These are phyloP conservation scores for Beroe forskalii DNA, from an alignment of 37 sponge, comb jelly and placozoan genomes.

Conservation along the genomic window DNA sequence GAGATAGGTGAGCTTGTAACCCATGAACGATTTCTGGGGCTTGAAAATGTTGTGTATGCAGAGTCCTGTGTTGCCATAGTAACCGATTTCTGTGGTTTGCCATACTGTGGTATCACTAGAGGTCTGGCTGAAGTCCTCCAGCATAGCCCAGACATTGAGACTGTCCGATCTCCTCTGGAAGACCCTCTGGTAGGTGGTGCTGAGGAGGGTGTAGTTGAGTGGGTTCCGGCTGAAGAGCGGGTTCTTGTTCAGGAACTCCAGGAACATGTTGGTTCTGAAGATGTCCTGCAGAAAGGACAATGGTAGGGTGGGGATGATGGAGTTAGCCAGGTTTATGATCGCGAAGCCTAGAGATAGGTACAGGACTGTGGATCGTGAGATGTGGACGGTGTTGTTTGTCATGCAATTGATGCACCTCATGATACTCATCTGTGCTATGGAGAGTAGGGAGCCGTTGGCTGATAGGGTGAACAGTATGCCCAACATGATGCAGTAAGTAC, in stretches of 20 bases:
- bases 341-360: background rate
- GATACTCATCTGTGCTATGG: background rate
- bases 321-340: background rate
- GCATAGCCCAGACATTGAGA: background rate
- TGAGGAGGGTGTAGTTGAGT: background rate
- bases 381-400: background rate
- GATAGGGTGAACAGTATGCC: background rate
- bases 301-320: background rate
- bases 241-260: background rate
- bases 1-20: background rate
- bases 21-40: background rate
- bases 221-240: background rate
- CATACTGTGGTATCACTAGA: background rate
- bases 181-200: background rate
- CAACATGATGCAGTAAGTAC: background rate
- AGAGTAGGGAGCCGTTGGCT: background rate
- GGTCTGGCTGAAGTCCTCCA: background rate
- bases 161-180: background rate
- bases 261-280: background rate
- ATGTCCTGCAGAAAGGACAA: background rate
- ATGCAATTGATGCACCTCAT: background rate
- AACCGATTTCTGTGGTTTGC: background rate
- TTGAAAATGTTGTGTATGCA: conserved; percentile 27
- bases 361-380: background rate
- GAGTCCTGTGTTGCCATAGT: conserved; percentile 2